Evolutionary conservation across 2,888 invertebrate species (phyloP).

Genomic region (Thera britannica): DNA sequence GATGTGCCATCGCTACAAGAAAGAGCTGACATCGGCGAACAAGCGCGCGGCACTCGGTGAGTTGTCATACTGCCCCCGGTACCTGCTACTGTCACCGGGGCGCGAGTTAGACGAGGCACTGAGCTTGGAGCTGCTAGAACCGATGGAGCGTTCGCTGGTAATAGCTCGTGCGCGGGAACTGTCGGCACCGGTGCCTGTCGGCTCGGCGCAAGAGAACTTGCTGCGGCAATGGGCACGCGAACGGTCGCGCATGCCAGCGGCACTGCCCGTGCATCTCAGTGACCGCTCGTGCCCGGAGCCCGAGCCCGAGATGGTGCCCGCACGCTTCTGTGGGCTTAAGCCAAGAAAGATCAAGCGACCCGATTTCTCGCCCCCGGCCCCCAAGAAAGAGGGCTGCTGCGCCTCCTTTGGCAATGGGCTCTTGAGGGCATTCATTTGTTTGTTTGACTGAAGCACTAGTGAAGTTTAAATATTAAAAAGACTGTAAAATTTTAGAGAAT

Average conservation of each 20-base stretch:
- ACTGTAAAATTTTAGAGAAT: conserved; percentile 1
- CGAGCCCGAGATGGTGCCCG: conserved; percentile 65
- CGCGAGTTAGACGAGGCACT: conserved; percentile 88
- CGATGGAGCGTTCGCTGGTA: conserved; percentile 76
- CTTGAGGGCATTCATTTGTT: conserved; percentile 79
- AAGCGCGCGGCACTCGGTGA: conserved; percentile 78
- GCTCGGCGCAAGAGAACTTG: conserved; percentile 75
- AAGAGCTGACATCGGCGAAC: conserved; percentile 74
- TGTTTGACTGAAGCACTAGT: conserved; percentile 71
- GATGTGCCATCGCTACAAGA: conserved; percentile 73
- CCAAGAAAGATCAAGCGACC: conserved; percentile 67
- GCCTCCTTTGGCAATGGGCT: conserved; percentile 81
- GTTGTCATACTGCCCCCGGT: conserved; percentile 86
- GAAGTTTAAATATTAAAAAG: conserved; percentile 12
- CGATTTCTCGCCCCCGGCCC: conserved; percentile 70
- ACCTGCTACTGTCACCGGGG: conserved; percentile 86
- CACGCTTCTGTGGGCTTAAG: conserved; percentile 68
- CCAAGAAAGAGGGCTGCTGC: conserved; percentile 73
- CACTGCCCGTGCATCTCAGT: conserved; percentile 75
- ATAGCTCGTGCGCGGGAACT: conserved; percentile 71
- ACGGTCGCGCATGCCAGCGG: conserved; percentile 69
- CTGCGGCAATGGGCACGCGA: conserved; percentile 76
- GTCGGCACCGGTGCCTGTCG: conserved; percentile 75
- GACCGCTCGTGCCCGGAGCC: conserved; percentile 68
- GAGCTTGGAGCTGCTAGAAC: conserved; percentile 75